These are phyloP conservation scores for Oreotrochilus melanogaster DNA, from an alignment of 2,113 vertebrate genomes.

Conservation along the genomic window DNA sequence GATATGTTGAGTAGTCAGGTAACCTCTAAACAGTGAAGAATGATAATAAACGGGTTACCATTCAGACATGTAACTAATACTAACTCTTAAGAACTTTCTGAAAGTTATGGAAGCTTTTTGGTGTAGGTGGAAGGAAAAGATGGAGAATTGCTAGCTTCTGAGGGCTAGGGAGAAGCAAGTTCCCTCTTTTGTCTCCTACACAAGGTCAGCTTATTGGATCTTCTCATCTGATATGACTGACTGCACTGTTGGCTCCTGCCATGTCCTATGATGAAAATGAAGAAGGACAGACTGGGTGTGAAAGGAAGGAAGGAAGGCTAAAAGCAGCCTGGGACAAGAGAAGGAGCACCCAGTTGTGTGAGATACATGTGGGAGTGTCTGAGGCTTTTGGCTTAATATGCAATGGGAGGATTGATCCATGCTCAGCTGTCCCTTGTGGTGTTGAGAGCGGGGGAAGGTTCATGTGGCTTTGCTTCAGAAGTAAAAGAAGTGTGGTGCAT, in stretches of 20 bases:
- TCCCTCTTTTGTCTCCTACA: not conserved
- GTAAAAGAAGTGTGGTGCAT: not conserved
- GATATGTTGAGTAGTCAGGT: constrained; percentile 13
- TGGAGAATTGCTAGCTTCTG: not conserved
- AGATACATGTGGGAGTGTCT: constrained; percentile 14
- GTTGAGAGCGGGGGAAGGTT: not conserved
- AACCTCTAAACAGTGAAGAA: constrained; percentile 41
- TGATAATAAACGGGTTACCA: constrained; percentile 9
- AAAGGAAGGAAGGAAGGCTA: not conserved
- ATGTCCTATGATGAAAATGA: not conserved
- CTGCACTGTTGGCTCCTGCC: not conserved
- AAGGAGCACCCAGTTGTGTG: not conserved
- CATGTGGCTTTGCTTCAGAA: constrained; percentile 42
- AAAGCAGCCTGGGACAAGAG: constrained; percentile 7
- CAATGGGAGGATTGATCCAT: not conserved
- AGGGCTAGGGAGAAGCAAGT: not conserved
- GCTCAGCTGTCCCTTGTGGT: constrained; percentile 13
- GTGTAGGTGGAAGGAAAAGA: not conserved
- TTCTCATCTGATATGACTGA: not conserved
- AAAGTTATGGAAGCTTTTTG: not conserved
- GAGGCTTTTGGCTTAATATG: not conserved
- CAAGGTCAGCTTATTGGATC: not conserved
- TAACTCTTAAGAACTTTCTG: not conserved
- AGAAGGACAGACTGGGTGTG: not conserved
- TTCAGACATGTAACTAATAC: not conserved